Evolutionary conservation across 2,797 vertebrate genomes (phyloP).

Genomic region (Eospalax fontanierii): DNA sequence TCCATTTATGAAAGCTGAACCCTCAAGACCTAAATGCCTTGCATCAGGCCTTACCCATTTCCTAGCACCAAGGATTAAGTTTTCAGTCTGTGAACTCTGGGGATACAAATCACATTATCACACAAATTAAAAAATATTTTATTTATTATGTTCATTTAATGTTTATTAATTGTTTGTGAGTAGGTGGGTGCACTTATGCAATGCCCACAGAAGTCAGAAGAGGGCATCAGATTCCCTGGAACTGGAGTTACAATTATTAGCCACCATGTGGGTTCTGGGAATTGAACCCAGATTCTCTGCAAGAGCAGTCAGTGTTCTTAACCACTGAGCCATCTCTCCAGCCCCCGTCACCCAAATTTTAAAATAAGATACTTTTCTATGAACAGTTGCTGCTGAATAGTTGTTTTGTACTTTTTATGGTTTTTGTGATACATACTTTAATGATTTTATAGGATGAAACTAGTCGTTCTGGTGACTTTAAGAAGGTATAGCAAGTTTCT

Average conservation of each 20-base stretch:
- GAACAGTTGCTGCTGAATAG: conserved; percentile 30
- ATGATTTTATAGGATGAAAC: conserved; percentile 43
- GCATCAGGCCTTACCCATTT: neutral
- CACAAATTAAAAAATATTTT: neutral
- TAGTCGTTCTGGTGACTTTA: conserved; percentile 13
- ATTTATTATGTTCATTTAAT: too few relatives aligned
- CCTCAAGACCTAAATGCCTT: neutral
- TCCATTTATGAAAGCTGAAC: neutral
- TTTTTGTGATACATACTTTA: neutral
- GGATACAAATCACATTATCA: neutral
- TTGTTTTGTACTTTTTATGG: neutral
- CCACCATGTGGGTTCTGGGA: too few relatives aligned
- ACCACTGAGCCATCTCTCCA: too few relatives aligned
- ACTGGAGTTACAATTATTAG: too few relatives aligned
- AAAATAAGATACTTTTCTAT: conserved; percentile 8
- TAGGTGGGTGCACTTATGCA: too few relatives aligned
- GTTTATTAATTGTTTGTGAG: too few relatives aligned
- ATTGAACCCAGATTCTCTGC: too few relatives aligned
- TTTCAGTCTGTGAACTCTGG: neutral
- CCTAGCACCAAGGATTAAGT: neutral
- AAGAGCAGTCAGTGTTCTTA: too few relatives aligned
- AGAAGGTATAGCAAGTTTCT: conserved; percentile 37
- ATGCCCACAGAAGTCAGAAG: too few relatives aligned
- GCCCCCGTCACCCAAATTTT: too few relatives aligned
- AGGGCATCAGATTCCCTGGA: too few relatives aligned